A percentile compares a stretch with the other conserved stretches of the same genome.
phyloP scores from a whole-genome alignment of 53 echinoderm and acorn worm species.

The Echinarachnius parma region DNA sequence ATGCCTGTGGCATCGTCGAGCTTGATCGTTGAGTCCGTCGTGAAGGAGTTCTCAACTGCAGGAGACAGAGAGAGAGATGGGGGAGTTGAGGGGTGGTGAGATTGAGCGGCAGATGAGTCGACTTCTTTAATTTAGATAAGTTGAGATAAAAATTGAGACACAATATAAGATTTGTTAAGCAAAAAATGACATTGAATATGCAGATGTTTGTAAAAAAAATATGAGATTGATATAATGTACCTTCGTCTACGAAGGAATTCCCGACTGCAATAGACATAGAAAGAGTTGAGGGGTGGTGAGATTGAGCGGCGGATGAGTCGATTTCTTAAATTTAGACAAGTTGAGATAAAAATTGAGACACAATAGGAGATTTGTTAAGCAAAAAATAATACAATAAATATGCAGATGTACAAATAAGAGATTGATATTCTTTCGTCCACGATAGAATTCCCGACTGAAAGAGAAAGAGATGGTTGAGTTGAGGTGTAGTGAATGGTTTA shows the following conservation, averaged over 20 bases:
- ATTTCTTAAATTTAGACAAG: constrained; percentile 29
- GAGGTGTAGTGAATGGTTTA: constrained; percentile 23
- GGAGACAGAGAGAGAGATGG: constrained; percentile 47
- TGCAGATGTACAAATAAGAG: too few relatives aligned
- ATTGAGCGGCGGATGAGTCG: constrained; percentile 28
- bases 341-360: neutral
- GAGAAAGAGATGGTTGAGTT: constrained; percentile 49
- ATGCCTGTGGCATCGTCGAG: constrained; percentile 76
- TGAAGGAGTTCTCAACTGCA: constrained; percentile 95
- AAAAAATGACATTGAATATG: too few relatives aligned
- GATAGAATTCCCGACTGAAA: constrained; percentile 91
- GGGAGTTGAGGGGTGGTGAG: constrained; percentile 38
- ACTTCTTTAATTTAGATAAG: constrained; percentile 31
- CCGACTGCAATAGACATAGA: constrained; percentile 71
- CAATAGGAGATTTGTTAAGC: neutral
- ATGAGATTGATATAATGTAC: too few relatives aligned
- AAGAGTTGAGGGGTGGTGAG: constrained; percentile 42
- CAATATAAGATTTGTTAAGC: neutral
- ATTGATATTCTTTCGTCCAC: too few relatives aligned
- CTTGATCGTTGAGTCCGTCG: constrained; percentile 87
- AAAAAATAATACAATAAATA: too few relatives aligned
- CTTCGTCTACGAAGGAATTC: constrained; percentile 93
- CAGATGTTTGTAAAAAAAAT: too few relatives aligned
- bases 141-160: neutral
- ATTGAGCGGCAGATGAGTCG: constrained; percentile 29